Evolutionary conservation across 2,113 vertebrate genomes (phyloP), one percentile per base, ranked within the genome.

Genomic region (Dinomys branickii): DNA sequence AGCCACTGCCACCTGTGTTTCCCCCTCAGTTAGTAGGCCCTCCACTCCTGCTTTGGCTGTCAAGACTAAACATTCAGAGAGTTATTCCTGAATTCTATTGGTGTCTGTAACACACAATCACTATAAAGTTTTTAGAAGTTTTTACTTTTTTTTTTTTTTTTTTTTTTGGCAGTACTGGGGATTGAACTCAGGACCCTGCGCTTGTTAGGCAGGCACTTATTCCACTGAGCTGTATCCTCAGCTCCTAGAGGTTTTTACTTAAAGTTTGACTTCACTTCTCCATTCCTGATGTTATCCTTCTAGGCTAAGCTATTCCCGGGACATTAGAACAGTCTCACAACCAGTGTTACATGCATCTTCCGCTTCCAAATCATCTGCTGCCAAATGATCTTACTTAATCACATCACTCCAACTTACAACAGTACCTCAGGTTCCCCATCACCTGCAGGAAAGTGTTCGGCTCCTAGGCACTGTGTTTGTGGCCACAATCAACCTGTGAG

Each of bases 241-340:
- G n/a, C n/a, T n/a, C n/a, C n/a, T n/a, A n/a, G n/a, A n/a, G n/a
- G n/a, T n/a, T n/a, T 91, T 90, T 82, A 87, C 35, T 75, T 85
- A 91, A 86, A 78, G 52, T 83, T 50, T 75, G 71, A 89, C 83
- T 87, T 84, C 5, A 77, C 10, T 89, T 93, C 71, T 86, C 85
- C 44, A 52, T 85, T 17, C 17, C 28, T 82, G 11, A 69, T 65
- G 83, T 56, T 33, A 71, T 28, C 85, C 52, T 85, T 59, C 0
- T 35, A 35, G 30, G n/a, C 24, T 59, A 26, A 59, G 58, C 58
- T 59, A 22, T 50, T 24, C 9, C 54, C 28, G 2, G 67, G 28
- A 16, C 83, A 44, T 63, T 81, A 77, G 0, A 17, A 54, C 52
- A 67, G 35, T 22, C 54, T 59, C 67, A 80, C 58, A 71, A 30